Base-by-base conservation (phyloP, 2,888 invertebrate genomes). In the Sphinx pinastri region DNA sequence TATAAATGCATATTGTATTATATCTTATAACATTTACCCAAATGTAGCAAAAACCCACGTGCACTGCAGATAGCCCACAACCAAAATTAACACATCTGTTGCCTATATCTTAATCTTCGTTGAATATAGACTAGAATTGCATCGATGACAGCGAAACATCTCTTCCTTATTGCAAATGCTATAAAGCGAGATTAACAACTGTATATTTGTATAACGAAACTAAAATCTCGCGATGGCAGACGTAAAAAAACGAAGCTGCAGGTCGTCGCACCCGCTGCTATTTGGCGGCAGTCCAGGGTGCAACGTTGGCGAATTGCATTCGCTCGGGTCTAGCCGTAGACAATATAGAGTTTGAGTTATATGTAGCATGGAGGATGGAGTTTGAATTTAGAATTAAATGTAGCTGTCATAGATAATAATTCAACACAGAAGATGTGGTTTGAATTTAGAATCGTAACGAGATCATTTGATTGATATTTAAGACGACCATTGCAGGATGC, bases 241-340 rank as follows among this genome's bases (percentile, higher is more conserved):
- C 67, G 38, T 67, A 70, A 67, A 70, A 70, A 67, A 59, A 58
- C 52, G 10, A 75, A 69, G 69, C 38, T 71, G 72, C 73, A 79
- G 86, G 86, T 85, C 88, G 82, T 81, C 81, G 88, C 83, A 80
- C 88, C 77, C 83, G 67, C 45, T 72, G 73, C 74, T 78, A 76
- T 80, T 87, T 89, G 89, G 89, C 88, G 76, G 71, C 68, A 70
- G 75, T 83, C 88, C 88, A 89, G 86, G 71, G 73, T 84, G 84
- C 84, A 85, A 77, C 78, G 78, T 79, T 73, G 75, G 79, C 77
- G 81, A 82, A 82, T 82, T 84, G 81, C 85, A 84, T 72, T 72
- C 71, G 74, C 71, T 72, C 71, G 74, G 70, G 73, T 76, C 81
- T 82, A 80, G 76, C 74, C 80, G 79, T 85, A 87, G 87, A 88